Evolutionary conservation across 2,113 vertebrate genomes (phyloP).

Genomic region (Menura novaehollandiae): DNA sequence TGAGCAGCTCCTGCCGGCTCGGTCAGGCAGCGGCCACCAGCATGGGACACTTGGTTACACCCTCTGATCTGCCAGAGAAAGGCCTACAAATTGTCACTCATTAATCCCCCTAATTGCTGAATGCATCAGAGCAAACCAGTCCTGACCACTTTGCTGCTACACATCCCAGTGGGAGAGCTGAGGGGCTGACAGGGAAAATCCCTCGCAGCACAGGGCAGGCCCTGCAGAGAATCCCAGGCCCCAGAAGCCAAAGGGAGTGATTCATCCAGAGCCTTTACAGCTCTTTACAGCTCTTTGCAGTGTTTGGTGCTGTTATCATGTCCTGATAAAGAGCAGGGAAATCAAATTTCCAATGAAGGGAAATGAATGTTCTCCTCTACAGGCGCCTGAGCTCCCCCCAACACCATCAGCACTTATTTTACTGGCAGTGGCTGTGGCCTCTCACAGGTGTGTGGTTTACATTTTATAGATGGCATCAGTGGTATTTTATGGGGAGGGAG

Average conservation of each 20-base stretch:
- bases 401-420: background rate
- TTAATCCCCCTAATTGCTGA: background rate
- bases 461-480: background rate
- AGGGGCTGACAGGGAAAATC: background rate
- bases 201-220: background rate
- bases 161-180: background rate
- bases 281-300: background rate
- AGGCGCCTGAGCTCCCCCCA: background rate
- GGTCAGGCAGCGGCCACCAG: background rate
- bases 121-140: accelerated
- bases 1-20: background rate
- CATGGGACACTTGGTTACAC: background rate
- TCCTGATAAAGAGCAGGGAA: conserved; percentile 16
- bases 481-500: background rate
- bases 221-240: background rate
- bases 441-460: background rate
- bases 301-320: background rate
- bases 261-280: background rate
- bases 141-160: background rate
- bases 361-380: background rate
- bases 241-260: background rate
- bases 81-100: background rate
- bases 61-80: background rate
- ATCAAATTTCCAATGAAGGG: background rate
- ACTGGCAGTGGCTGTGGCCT: background rate